These are phyloP conservation scores for Pemphigus obesinymphae DNA, from an alignment of 1,140 invertebrate species.

Conservation along the genomic window DNA sequence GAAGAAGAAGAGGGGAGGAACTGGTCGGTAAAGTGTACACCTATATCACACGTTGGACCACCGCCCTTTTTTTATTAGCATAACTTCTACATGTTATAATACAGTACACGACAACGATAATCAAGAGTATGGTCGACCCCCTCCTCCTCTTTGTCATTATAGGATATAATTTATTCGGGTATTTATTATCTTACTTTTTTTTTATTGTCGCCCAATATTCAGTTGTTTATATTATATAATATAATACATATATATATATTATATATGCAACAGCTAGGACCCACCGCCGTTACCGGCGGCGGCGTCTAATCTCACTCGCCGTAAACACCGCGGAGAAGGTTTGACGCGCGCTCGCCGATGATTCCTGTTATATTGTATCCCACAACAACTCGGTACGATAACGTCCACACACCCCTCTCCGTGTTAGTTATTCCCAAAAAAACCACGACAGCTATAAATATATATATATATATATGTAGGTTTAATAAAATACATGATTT, in stretches of 20 bases:
- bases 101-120: background rate
- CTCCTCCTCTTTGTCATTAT: background rate
- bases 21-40: too few species aligned
- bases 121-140: background rate
- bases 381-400: too few species aligned
- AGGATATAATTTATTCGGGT: background rate
- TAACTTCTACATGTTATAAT: background rate
- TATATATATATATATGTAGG: too few species aligned
- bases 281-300: background rate
- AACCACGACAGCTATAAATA: too few species aligned
- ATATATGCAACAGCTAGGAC: too few species aligned
- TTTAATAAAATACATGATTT: background rate
- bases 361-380: too few species aligned
- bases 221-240: too few species aligned
- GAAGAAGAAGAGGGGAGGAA: too few species aligned
- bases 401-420: too few species aligned
- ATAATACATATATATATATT: too few species aligned
- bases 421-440: background rate
- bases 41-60: background rate
- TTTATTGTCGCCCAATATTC: background rate
- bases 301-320: background rate
- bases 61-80: conserved; percentile 4
- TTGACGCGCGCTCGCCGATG: too few species aligned
- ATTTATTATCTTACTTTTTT: background rate
- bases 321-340: too few species aligned